Conservation (phyloP, 2,888 invertebrate species). For the Acholoe squamosa region DNA sequence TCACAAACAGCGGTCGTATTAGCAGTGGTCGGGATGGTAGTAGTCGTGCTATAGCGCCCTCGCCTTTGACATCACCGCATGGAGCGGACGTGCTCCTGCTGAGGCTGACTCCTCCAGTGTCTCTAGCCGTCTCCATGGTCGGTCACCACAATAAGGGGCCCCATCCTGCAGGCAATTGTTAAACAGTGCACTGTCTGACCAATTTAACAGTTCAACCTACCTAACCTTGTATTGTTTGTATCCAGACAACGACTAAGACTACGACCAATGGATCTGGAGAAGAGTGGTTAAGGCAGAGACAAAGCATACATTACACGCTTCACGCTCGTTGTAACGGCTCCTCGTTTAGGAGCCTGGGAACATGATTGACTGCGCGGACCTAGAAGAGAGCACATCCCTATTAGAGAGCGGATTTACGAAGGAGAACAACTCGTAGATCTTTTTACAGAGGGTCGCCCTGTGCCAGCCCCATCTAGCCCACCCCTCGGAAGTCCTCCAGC, state of each 20-base stretch:
- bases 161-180: too few species aligned
- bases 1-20: not conserved
- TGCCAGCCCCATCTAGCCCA: not conserved
- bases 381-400: constrained; percentile 8
- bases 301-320: too few species aligned
- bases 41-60: not conserved
- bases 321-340: too few species aligned
- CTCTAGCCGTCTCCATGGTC: not conserved
- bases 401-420: constrained; percentile 29
- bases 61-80: not conserved
- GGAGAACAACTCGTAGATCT: constrained; percentile 23
- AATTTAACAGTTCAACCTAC: too few species aligned
- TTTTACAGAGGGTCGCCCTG: not conserved
- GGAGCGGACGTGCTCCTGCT: not conserved
- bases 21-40: not conserved
- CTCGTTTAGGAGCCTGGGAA: too few species aligned
- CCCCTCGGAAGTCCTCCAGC: not conserved
- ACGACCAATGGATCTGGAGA: too few species aligned
- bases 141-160: too few species aligned
- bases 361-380: constrained; percentile 35
- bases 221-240: too few species aligned
- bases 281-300: too few species aligned
- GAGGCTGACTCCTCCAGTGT: not conserved
- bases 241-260: too few species aligned
- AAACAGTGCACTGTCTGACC: too few species aligned